These are phyloP conservation scores for Recurvirostra avosetta DNA, from an alignment of 2,113 vertebrate genomes.

Conservation along the genomic window DNA sequence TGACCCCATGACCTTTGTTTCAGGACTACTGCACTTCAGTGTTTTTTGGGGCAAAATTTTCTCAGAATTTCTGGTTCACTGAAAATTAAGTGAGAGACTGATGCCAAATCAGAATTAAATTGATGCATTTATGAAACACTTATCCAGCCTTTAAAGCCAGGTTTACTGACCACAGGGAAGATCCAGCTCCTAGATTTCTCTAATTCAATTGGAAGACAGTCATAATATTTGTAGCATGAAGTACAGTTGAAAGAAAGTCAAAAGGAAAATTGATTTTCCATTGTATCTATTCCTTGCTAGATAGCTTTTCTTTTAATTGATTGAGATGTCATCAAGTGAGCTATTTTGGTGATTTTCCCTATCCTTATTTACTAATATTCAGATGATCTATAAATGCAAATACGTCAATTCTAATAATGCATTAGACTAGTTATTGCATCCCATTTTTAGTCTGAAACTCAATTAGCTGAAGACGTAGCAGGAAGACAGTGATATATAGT, in stretches of 20 bases:
- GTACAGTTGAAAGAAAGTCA: background rate
- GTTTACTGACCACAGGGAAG: background rate
- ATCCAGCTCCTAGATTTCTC: background rate
- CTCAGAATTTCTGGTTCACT: background rate
- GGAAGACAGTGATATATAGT: background rate
- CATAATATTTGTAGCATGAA: background rate
- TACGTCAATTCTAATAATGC: background rate
- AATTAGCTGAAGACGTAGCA: background rate
- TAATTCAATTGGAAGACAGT: background rate
- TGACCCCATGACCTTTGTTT: background rate
- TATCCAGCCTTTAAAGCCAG: background rate
- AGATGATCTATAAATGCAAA: background rate
- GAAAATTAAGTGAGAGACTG: background rate
- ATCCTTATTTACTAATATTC: background rate
- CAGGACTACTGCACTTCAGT: background rate
- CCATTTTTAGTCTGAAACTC: background rate
- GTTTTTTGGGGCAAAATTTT: background rate
- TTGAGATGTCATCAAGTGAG: background rate
- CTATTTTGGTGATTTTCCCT: background rate
- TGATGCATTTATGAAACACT: background rate
- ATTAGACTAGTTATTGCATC: background rate
- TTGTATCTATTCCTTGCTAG: background rate
- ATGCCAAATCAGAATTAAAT: background rate
- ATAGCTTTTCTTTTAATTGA: background rate
- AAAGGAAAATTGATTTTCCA: background rate